Evolutionary conservation across 2,113 vertebrate species (phyloP), one percentile per base, ranked within the genome.

Genomic region (Osmerus mordax): DNA sequence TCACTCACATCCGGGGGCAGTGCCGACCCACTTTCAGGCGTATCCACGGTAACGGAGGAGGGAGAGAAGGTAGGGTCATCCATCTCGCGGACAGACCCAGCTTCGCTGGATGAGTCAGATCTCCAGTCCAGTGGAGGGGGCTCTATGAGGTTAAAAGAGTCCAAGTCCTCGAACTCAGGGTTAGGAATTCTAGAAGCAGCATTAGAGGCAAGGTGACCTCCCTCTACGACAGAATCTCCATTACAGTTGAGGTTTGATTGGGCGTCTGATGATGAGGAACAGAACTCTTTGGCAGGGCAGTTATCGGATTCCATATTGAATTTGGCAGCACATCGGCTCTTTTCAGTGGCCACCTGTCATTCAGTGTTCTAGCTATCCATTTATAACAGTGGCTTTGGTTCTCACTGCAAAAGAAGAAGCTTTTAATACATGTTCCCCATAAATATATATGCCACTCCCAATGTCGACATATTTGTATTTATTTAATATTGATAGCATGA

Each of bases 81-180:
- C 29, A 89, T 69, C 25, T 88, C 86, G 0, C 80, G 80, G 32
- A 78, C 72, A 0, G 88, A 87, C 65, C 69, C 83, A 0, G 23
- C 69, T 2, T 92, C 91, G 28, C 88, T 91, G n/a, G 92, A 93
- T 23, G 89, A 90, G 19, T 93, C 92, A 0, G 91, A 92, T 79
- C 82, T 90, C 92, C 92, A 93, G 81, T 93, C 92, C 67, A 93
- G 78, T 0, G 92, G 92, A 71, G 92, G 92, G 68, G 92, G 92
- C 64, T 92, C 90, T 0, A 89, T 88, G 14, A 53, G 71, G 58
- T 82, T 84, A 80, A 83, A 92, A 11, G 73, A 78, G 53, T 92
- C 91, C 79, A 89, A 72, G 53, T 91, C 90, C 59, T 87, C 84
- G 7, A 74, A 64, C 8, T 73, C 83, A 21, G 86, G 74, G 64